Percentiles rank a stretch among this genome's conserved stretches.
phyloP scores from a whole-genome alignment of 1,140 invertebrate genomes.

The Goniozus legneri region DNA sequence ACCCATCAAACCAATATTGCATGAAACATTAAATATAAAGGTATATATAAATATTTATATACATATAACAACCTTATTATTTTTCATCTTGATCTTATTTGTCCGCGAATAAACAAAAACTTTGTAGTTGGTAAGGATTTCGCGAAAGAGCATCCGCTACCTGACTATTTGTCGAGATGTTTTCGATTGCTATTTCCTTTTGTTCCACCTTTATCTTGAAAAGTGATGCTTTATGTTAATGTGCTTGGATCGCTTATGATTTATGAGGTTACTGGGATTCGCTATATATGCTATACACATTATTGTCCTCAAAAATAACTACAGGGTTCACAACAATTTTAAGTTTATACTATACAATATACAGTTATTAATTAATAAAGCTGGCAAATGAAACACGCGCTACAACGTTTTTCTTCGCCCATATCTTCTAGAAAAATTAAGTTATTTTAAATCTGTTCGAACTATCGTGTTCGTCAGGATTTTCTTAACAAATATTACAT shows the following conservation, averaged over 20 bases:
- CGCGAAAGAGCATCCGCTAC: slow-evolving; percentile 27
- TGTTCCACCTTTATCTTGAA: slow-evolving; percentile 28
- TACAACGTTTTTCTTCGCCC: no score
- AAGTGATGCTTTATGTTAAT: slow-evolving; percentile 42
- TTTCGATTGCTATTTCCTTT: slow-evolving; percentile 14
- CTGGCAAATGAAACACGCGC: no score
- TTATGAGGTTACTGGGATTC: slow-evolving; percentile 38
- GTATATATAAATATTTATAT: no score
- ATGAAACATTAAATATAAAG: no score
- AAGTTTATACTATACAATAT: slow-evolving; percentile 20
- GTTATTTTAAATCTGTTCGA: no score
- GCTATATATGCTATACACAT: slow-evolving; percentile 42
- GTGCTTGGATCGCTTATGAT: slow-evolving; percentile 33
- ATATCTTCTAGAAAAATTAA: no score
- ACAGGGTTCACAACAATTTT: neutral
- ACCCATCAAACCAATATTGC: no score
- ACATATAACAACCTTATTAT: no score
- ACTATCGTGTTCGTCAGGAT: no score
- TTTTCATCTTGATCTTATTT: no score
- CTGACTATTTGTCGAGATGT: slow-evolving; percentile 26
- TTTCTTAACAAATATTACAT: no score
- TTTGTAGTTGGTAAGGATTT: slow-evolving; percentile 17
- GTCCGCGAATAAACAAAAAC: neutral
- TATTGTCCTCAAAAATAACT: slow-evolving; percentile 32
- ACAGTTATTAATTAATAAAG: no score